Evolutionary conservation across 2,113 vertebrate species (phyloP), one percentile per base, ranked within the genome.

Genomic region (Hystrix cristata): DNA sequence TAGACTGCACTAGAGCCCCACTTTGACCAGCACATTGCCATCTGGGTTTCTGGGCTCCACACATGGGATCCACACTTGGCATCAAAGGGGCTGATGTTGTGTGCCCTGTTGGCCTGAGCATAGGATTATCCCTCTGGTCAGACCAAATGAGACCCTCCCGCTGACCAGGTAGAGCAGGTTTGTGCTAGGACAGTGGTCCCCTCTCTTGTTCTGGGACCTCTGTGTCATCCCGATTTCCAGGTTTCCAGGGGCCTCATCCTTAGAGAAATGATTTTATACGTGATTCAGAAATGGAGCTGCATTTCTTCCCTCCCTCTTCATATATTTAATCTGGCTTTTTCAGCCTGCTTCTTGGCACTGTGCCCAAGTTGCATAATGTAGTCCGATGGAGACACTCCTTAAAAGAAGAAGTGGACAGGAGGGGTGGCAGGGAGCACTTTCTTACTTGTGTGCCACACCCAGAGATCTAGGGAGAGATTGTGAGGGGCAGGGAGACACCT

Each of bases 371-470:
- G 59, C 83, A 81, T 94, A 89, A 74, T 51, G 82, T 15, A 92
- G 65, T 92, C 71, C 62, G 25, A 9, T 64, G 71, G 84, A 96
- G 83, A 60, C 23, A 59, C 90, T 95, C 92, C 90, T 97, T 97
- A 72, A 72, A 82, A 65, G 78, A 81, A 87, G 93, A 92, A 82
- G 60, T 0, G 0, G 67, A 31, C 7, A 29, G 79, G 55, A 67
- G 29, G 34, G 62, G 81, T 53, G 13, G 34, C 69, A 51, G 21
- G 38, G 46, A 87, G 59, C 18, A 43, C 25, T 74, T 86, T 91
- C 38, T 51, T 64, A 21, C 81, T 65, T 5, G 14, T 23, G n/a
- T 10, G n/a, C 80, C 79, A 67, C 4, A 1, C 87, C 90, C 79
- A 79, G 6, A 87, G 65, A 53, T 79, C 16, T n/a, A 1, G 59